phyloP scores from a whole-genome alignment of 2,797 vertebrate species.

The Aeoliscus strigatus region DNA sequence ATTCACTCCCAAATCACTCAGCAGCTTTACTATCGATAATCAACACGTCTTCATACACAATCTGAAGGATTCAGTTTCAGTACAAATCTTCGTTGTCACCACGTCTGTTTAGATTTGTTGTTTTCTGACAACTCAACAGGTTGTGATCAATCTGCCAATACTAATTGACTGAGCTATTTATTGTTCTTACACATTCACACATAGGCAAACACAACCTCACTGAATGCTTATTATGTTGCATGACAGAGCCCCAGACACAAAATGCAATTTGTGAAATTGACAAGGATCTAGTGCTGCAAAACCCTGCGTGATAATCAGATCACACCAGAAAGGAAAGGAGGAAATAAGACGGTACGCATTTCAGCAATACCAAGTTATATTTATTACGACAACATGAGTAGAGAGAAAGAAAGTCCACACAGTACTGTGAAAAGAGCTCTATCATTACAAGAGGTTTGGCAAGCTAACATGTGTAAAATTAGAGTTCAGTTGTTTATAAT shows the following conservation, averaged over 20 bases:
- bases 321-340: slow-evolving; percentile 59
- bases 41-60: slow-evolving; percentile 20
- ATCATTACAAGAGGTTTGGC: slow-evolving; percentile 85
- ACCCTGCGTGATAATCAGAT: slow-evolving; percentile 30
- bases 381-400: slow-evolving; percentile 98
- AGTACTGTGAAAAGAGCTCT: slow-evolving; percentile 81
- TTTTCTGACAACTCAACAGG: slow-evolving; percentile 9
- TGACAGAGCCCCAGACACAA: slow-evolving; percentile 34
- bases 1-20: slow-evolving; percentile 7
- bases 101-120: slow-evolving; percentile 2
- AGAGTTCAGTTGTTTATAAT: slow-evolving; percentile 73
- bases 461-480: slow-evolving; percentile 79
- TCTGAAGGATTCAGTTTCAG: slow-evolving; percentile 13
- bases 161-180: slow-evolving; percentile 14
- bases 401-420: slow-evolving; percentile 88
- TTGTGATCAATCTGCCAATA: slow-evolving; percentile 27
- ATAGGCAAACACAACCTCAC: slow-evolving; percentile 25
- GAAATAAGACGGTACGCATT: slow-evolving; percentile 90
- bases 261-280: slow-evolving; percentile 85
- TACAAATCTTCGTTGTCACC: slow-evolving; percentile 11
- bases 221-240: slow-evolving; percentile 39
- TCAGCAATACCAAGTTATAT: slow-evolving; percentile 98
- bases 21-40: slow-evolving; percentile 14
- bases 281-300: slow-evolving; percentile 68
- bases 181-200: slow-evolving; percentile 19